phyloP scores from a whole-genome alignment of 2,888 invertebrate species.

The Stomorhina lunata region DNA sequence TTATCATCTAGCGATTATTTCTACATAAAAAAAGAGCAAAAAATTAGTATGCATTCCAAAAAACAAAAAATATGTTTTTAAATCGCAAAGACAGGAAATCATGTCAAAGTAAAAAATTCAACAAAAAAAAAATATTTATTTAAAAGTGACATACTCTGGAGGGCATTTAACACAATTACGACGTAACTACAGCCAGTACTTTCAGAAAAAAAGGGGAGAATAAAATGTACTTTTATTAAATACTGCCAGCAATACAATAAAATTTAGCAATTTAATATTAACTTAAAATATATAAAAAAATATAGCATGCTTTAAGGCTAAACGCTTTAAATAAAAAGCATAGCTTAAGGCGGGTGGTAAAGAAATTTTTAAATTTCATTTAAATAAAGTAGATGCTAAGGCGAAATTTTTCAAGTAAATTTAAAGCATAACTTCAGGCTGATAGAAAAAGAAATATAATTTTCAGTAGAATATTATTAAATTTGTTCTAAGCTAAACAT shows the following conservation, averaged over 20 bases:
- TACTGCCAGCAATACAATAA: not conserved
- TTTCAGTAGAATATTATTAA: too few relatives aligned
- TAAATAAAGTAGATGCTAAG: too few relatives aligned
- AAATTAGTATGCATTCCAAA: not conserved
- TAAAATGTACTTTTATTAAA: not conserved
- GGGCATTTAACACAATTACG: constrained; percentile 30
- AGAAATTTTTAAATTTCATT: too few relatives aligned
- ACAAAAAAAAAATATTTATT: not conserved
- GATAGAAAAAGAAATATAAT: not conserved
- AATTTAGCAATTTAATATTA: not conserved
- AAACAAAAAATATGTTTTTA: not conserved
- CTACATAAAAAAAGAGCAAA: not conserved
- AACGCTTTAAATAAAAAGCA: not conserved
- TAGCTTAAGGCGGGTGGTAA: not conserved
- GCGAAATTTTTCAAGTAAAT: not conserved
- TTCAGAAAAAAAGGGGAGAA: not conserved
- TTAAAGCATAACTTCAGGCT: not conserved
- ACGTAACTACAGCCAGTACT: not conserved
- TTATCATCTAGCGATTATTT: constrained; percentile 31
- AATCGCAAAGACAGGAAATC: not conserved
- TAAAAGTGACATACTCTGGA: constrained; percentile 3
- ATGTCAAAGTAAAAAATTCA: too few relatives aligned
- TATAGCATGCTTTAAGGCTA: not conserved
- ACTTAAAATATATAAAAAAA: too few relatives aligned
- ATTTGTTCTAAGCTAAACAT: too few relatives aligned